phyloP scores from a whole-genome alignment of 2,113 vertebrate genomes.

The Catharus fuscescens region DNA sequence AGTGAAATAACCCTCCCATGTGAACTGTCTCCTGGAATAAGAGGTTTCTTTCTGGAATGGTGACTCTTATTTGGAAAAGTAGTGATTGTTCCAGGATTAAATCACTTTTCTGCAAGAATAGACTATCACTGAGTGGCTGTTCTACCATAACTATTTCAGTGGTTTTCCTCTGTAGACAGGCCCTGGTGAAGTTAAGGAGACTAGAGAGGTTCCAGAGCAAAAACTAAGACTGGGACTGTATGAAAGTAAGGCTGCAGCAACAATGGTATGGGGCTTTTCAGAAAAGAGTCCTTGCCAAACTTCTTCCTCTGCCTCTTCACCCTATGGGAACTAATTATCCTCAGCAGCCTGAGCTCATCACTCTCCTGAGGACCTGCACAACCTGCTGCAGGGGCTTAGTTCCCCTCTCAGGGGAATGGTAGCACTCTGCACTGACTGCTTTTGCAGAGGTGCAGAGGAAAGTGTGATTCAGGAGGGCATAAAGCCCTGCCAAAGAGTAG shows the following conservation, averaged over 20 bases:
- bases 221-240: not conserved
- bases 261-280: not conserved
- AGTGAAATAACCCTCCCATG: not conserved
- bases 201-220: not conserved
- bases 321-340: not conserved
- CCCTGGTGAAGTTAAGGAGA: not conserved
- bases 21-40: not conserved
- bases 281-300: not conserved
- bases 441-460: not conserved
- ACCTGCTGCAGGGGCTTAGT: not conserved
- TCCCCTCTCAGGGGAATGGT: not conserved
- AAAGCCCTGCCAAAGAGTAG: not conserved
- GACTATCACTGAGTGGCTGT: not conserved
- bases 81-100: not conserved
- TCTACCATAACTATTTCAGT: not conserved
- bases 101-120: not conserved
- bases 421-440: not conserved
- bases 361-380: not conserved
- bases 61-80: not conserved
- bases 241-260: not conserved
- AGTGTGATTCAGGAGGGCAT: not conserved
- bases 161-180: not conserved
- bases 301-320: not conserved
- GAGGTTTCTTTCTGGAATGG: not conserved
- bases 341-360: not conserved